A percentile compares a stretch with the other conserved stretches of the same genome.
Evolutionary conservation across 1,140 invertebrate species (phyloP).

Genomic region (Magallana angulata): DNA sequence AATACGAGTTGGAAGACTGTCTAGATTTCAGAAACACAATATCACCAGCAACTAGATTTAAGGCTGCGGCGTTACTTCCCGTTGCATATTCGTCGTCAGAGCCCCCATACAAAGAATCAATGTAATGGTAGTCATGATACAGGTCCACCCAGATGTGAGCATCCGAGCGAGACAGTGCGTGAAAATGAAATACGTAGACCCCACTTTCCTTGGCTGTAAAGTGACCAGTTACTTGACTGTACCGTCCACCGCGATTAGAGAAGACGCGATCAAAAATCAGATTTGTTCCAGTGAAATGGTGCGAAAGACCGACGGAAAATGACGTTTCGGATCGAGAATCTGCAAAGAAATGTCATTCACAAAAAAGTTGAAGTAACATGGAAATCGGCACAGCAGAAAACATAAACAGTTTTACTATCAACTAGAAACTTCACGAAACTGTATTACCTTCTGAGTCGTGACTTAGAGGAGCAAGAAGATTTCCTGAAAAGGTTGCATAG

Average conservation of each 20-base stretch:
- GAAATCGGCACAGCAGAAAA: background rate
- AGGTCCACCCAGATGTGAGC: conserved; percentile 57
- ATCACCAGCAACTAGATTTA: conserved; percentile 50
- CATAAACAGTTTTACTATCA: too few species aligned
- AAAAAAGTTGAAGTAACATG: background rate
- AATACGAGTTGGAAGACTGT: background rate
- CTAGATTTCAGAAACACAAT: conserved; percentile 47
- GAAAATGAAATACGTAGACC: conserved; percentile 63
- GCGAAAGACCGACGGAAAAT: conserved; percentile 54
- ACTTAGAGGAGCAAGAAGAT: conserved; percentile 18
- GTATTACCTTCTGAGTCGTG: background rate
- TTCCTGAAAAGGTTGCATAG: conserved; percentile 53
- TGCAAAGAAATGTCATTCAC: background rate
- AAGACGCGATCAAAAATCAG: conserved; percentile 47
- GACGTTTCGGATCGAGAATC: conserved; percentile 38
- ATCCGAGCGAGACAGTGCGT: conserved; percentile 48
- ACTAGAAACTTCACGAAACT: too few species aligned
- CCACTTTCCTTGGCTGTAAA: conserved; percentile 49
- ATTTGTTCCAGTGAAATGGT: background rate
- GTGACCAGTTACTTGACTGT: conserved; percentile 12
- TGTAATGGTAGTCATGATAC: conserved; percentile 58
- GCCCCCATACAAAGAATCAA: conserved; percentile 57
- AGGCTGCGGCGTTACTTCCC: conserved; percentile 53
- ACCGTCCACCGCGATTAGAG: conserved; percentile 39
- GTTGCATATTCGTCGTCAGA: conserved; percentile 51